Evolutionary conservation across 2,888 invertebrate species (phyloP).

Genomic region (Seira sanloemensis): DNA sequence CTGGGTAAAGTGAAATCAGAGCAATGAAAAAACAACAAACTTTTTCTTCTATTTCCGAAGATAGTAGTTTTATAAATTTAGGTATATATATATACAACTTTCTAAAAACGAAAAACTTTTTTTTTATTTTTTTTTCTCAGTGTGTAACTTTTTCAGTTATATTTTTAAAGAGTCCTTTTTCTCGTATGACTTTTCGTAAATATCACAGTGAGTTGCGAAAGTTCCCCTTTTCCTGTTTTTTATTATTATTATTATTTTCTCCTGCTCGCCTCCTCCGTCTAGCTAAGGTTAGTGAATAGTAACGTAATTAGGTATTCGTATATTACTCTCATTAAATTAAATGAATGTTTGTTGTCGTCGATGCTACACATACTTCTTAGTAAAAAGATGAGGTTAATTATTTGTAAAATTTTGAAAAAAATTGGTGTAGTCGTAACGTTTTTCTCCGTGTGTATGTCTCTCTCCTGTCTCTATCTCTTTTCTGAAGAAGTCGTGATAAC

Average conservation of each 20-base stretch:
- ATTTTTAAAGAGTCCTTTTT: constrained; percentile 64
- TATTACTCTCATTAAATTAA: background rate
- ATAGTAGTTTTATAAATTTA: background rate
- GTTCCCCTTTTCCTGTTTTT: constrained; percentile 68
- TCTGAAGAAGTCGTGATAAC: constrained; percentile 47
- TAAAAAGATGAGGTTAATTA: background rate
- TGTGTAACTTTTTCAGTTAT: constrained; percentile 51
- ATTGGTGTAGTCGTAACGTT: background rate
- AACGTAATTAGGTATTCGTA: background rate
- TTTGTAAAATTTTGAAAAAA: background rate
- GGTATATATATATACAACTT: too few species aligned
- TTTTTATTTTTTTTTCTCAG: background rate
- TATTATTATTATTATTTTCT: constrained; percentile 20
- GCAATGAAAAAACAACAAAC: too few species aligned
- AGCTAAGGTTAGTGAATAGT: background rate
- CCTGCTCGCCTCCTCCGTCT: constrained; percentile 20
- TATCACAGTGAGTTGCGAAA: constrained; percentile 72
- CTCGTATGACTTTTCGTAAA: constrained; percentile 71
- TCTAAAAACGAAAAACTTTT: background rate
- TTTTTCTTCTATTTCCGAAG: background rate
- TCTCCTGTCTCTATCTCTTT: background rate
- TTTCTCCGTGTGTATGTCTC: too few species aligned
- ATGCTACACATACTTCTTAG: background rate
- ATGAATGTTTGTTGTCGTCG: background rate
- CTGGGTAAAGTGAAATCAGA: background rate